phyloP scores from a whole-genome alignment of 2,888 invertebrate genomes.

The Diploptera punctata region DNA sequence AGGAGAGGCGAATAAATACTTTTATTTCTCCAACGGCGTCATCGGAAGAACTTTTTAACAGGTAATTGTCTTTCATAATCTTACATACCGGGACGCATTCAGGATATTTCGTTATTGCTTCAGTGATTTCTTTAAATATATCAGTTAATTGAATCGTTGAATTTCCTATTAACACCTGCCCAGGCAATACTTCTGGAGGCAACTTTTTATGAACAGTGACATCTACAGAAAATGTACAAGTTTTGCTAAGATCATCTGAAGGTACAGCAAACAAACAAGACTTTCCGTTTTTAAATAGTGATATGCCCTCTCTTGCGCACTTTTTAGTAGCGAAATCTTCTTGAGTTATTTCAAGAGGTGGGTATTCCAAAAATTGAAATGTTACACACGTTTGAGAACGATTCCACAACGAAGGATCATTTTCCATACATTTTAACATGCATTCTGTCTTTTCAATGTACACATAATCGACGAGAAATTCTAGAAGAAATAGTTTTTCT shows the following conservation, averaged over 20 bases:
- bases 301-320: slow-evolving; percentile 15
- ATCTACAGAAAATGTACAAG: slow-evolving; percentile 28
- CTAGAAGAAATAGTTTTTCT: slow-evolving; percentile 36
- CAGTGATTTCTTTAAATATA: not conserved
- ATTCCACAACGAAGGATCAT: slow-evolving; percentile 22
- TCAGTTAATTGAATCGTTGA: slow-evolving; percentile 23
- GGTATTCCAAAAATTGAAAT: slow-evolving; percentile 38
- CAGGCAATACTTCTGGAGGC: slow-evolving; percentile 27
- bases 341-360: slow-evolving; percentile 36
- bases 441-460: slow-evolving; percentile 26
- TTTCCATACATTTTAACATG: slow-evolving; percentile 23
- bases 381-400: slow-evolving; percentile 32
- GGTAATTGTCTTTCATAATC: slow-evolving; percentile 22
- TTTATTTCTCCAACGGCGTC: slow-evolving; percentile 32
- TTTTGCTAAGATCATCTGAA: not conserved
- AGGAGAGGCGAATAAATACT: slow-evolving; percentile 34
- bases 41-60: slow-evolving; percentile 4
- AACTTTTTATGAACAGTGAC: slow-evolving; percentile 27
- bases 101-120: not conserved
- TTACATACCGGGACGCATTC: slow-evolving; percentile 18
- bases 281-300: slow-evolving; percentile 36
- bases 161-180: slow-evolving; percentile 29
- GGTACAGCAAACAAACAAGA: slow-evolving; percentile 37
- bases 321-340: slow-evolving; percentile 28
- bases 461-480: slow-evolving; percentile 35